Percentiles rank a stretch among this genome's conserved stretches.
Conservation (phyloP, 37 sponge, comb jelly and placozoan species). For the Eunapius fragilis region DNA sequence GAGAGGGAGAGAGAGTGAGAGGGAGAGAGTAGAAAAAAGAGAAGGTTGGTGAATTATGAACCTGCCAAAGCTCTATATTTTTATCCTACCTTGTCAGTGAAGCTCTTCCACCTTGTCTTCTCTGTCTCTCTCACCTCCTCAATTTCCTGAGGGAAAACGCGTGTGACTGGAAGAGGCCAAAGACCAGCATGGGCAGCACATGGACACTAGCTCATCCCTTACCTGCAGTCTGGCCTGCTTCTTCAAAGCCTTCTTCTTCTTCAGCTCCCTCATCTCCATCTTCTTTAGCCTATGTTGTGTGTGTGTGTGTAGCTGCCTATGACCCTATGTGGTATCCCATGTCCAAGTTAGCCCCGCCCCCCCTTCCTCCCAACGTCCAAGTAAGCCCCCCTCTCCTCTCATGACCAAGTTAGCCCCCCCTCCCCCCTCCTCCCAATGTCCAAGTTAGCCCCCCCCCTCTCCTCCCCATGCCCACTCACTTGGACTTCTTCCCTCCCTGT, state of each 20-base stretch:
- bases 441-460: not conserved
- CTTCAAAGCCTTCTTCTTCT: conserved; percentile 90
- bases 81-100: too few species aligned
- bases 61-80: conserved; percentile 19
- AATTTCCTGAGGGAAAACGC: conserved; percentile 53
- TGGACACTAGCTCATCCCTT: not conserved
- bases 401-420: not conserved
- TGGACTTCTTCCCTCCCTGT: conserved; percentile 28
- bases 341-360: too few species aligned
- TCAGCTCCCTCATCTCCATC: conserved; percentile 74
- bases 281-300: conserved; percentile 48
- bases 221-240: conserved; percentile 77
- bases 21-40: too few species aligned
- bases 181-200: not conserved
- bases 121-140: conserved; percentile 83
- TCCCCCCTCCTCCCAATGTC: not conserved
- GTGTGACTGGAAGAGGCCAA: not conserved
- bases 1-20: too few species aligned
- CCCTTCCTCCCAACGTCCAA: too few species aligned
- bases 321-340: too few species aligned
- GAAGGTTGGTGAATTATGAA: too few species aligned
- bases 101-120: conserved; percentile 83
- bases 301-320: not conserved
- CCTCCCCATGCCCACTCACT: conserved; percentile 26
- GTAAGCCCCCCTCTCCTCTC: too few species aligned